A percentile compares a stretch with the other conserved stretches of the same genome.
Evolutionary conservation across 2,888 invertebrate genomes (phyloP).

Genomic region (Tipula helvola): DNA sequence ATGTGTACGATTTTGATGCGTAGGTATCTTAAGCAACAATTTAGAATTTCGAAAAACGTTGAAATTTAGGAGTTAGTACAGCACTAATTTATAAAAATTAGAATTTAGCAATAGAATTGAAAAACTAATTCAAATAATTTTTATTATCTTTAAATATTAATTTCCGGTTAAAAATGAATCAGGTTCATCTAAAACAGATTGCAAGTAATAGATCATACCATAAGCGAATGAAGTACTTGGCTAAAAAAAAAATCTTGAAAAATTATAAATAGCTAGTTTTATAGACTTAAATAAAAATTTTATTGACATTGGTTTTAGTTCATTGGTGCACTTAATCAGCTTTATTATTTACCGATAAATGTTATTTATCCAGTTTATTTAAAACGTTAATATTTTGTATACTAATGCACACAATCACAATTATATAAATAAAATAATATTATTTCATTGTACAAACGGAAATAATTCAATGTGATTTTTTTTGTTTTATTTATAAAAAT

Average conservation of each 20-base stretch:
- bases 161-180: too few species aligned
- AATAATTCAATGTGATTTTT: not conserved
- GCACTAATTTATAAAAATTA: too few species aligned
- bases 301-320: not conserved
- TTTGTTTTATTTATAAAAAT: not conserved
- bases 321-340: not conserved
- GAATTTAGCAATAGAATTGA: too few species aligned
- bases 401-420: not conserved
- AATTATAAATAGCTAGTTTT: not conserved
- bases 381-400: not conserved
- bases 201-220: not conserved
- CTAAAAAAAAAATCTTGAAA: not conserved
- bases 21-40: too few species aligned
- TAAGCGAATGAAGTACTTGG: not conserved
- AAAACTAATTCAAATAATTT: too few species aligned
- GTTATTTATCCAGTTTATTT: not conserved
- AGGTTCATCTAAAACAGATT: not conserved
- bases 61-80: too few species aligned
- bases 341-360: not conserved
- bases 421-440: not conserved
- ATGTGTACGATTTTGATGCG: too few species aligned
- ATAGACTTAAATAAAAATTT: not conserved
- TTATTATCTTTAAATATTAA: too few species aligned
- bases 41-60: too few species aligned
- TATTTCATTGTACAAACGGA: not conserved